Percentiles rank a stretch among this genome's conserved stretches.
phyloP scores from a whole-genome alignment of 2,797 vertebrate genomes.

The Catamblyrhynchus diadema region DNA sequence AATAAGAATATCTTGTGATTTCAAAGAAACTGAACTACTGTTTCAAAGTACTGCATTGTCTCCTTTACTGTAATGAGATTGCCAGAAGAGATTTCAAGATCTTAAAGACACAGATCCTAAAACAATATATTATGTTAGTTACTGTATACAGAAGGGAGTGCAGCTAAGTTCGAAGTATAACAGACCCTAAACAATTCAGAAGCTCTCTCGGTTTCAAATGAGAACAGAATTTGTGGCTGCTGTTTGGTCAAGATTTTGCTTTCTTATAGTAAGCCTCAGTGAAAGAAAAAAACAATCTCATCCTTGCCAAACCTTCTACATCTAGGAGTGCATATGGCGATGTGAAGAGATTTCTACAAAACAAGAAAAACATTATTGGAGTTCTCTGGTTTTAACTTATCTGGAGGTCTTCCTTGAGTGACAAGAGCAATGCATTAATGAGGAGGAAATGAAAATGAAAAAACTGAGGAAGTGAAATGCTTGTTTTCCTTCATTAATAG shows the following conservation, averaged over 20 bases:
- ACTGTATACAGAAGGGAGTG: not conserved
- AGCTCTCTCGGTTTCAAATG: not conserved
- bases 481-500: constrained; percentile 29
- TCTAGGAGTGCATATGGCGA: not conserved
- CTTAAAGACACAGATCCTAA: not conserved
- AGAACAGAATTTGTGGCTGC: not conserved
- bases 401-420: not conserved
- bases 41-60: not conserved
- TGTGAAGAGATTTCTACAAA: not conserved
- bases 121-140: not conserved
- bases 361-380: not conserved
- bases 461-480: not conserved
- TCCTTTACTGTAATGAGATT: not conserved
- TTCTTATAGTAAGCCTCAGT: not conserved
- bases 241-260: not conserved
- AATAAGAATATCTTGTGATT: not conserved
- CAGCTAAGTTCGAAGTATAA: not conserved
- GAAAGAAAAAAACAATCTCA: not conserved
- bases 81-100: not conserved
- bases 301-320: not conserved
- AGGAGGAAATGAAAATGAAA: constrained; percentile 36
- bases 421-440: not conserved
- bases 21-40: not conserved
- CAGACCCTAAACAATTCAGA: not conserved
- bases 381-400: not conserved